Conservation (phyloP, 2,113 vertebrate genomes). For the Micromys minutus region DNA sequence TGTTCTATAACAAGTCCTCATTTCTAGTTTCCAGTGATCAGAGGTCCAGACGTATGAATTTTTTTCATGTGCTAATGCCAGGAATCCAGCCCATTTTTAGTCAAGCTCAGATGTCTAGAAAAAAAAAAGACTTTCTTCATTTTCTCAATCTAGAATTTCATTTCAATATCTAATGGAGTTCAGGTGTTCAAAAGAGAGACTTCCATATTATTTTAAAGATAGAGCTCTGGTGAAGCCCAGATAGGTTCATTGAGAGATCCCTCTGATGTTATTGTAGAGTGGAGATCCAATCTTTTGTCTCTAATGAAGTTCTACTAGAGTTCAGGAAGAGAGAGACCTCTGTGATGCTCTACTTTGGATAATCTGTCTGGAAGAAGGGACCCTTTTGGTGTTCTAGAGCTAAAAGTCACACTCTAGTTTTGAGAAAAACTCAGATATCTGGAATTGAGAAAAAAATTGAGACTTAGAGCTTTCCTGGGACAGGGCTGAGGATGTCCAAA, state of each 20-base stretch:
- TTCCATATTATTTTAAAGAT: background rate
- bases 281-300: background rate
- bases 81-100: background rate
- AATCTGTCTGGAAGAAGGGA: background rate
- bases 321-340: background rate
- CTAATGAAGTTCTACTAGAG: background rate
- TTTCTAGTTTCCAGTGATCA: accelerated
- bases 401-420: background rate
- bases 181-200: background rate
- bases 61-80: background rate
- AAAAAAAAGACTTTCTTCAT: background rate
- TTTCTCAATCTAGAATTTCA: background rate
- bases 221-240: background rate
- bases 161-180: background rate
- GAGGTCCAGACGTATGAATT: background rate
- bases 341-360: background rate
- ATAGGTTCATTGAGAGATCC: background rate
- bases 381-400: background rate
- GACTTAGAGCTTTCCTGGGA: background rate
- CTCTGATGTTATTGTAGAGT: background rate
- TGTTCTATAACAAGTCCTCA: background rate
- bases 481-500: background rate
- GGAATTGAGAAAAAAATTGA: background rate
- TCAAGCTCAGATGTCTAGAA: background rate
- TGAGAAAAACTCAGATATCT: background rate